phyloP scores from a whole-genome alignment of 2,113 vertebrate species.

The Colistium nudipinnis region DNA sequence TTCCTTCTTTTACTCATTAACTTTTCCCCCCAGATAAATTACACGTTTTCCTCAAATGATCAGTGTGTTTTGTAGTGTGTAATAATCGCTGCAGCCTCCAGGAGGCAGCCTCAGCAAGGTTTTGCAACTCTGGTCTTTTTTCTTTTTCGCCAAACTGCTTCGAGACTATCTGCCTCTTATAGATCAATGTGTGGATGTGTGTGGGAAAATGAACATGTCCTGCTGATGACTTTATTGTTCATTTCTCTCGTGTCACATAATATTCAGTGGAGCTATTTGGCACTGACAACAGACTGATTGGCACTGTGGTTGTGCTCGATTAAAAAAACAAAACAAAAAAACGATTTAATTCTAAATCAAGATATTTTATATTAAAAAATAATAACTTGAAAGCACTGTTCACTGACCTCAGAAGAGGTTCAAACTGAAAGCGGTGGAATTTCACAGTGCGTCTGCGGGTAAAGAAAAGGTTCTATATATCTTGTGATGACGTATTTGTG shows the following conservation, averaged over 20 bases:
- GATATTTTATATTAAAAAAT: too few species aligned
- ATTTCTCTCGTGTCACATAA: neutral
- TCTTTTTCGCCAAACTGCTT: neutral
- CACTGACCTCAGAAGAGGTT: too few species aligned
- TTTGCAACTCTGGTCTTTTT: neutral
- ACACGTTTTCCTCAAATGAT: too few species aligned
- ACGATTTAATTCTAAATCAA: too few species aligned
- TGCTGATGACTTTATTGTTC: neutral
- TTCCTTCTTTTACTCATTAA: neutral
- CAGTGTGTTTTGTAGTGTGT: neutral
- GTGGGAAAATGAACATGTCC: neutral
- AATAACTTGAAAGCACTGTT: too few species aligned
- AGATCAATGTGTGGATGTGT: neutral
- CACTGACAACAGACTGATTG: too few species aligned
- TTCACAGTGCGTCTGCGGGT: neutral
- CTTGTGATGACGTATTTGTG: slow-evolving; percentile 48
- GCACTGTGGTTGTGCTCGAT: too few species aligned
- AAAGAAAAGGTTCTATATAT: neutral
- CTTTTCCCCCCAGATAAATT: too few species aligned
- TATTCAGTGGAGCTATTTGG: neutral
- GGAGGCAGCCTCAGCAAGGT: neutral
- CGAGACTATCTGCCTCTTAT: neutral
- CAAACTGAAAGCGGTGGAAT: neutral
- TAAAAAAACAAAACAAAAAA: too few species aligned
- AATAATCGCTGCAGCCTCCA: slow-evolving; percentile 22